Percentiles rank a stretch among this genome's conserved stretches.
These are phyloP conservation scores for Actinemys pallida DNA, from an alignment of 2,113 vertebrate species.

Conservation along the genomic window DNA sequence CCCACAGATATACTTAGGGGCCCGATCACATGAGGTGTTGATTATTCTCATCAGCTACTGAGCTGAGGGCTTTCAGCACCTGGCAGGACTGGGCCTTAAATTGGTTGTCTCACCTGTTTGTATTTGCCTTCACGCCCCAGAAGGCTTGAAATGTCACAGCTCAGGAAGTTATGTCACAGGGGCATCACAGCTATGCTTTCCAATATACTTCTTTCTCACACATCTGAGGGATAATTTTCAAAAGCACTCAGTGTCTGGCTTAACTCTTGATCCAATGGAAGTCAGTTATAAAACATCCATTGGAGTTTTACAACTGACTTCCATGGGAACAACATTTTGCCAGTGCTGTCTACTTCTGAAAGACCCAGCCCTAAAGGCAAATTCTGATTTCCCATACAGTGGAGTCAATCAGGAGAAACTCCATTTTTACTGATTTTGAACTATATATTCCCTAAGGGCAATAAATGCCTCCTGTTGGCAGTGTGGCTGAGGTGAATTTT, in stretches of 20 bases:
- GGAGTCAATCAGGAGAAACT: neutral
- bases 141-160: neutral
- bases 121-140: neutral
- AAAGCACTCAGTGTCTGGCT: neutral
- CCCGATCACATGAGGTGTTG: accelerated
- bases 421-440: neutral
- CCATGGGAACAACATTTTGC: neutral
- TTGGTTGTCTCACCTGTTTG: neutral
- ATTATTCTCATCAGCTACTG: neutral
- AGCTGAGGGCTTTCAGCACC: neutral
- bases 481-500: neutral
- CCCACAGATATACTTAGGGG: neutral
- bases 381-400: neutral
- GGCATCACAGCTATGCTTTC: neutral
- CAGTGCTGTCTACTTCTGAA: neutral
- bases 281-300: accelerated
- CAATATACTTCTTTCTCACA: conserved; percentile 15
- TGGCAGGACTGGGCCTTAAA: neutral
- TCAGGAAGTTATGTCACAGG: neutral
- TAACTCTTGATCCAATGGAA: neutral
- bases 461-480: conserved; percentile 3
- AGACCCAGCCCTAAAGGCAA: neutral
- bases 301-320: neutral
- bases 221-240: conserved; percentile 18
- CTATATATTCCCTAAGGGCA: neutral